A percentile compares a stretch with the other conserved stretches of the same genome.
These are phyloP conservation scores for Yasuhikotakia modesta DNA, from an alignment of 2,797 vertebrate genomes.

Conservation along the genomic window DNA sequence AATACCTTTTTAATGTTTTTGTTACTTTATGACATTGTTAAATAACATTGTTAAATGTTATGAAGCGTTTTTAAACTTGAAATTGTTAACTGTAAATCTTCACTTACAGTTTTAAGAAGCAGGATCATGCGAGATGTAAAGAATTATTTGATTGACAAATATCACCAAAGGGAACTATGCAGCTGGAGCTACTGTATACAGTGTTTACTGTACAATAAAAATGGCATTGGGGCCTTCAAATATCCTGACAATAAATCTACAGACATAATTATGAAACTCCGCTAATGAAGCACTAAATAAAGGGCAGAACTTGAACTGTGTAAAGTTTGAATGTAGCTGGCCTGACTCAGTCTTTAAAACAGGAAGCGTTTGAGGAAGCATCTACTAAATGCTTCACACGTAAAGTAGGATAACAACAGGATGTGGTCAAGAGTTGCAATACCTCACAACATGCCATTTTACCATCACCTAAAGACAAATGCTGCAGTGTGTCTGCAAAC, in stretches of 20 bases:
- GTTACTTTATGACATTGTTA: too few species aligned
- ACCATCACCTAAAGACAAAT: neutral
- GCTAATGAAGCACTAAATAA: neutral
- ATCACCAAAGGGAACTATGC: too few species aligned
- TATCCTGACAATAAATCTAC: neutral
- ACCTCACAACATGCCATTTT: conserved; percentile 15
- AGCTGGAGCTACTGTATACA: neutral
- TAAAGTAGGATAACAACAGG: conserved; percentile 38
- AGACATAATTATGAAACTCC: conserved; percentile 2
- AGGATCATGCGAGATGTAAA: neutral
- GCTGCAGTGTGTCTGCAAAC: neutral
- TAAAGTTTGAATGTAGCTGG: neutral
- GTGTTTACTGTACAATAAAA: neutral
- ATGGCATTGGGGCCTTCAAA: neutral
- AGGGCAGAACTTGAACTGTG: neutral
- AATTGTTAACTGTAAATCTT: too few species aligned
- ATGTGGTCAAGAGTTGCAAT: conserved; percentile 49
- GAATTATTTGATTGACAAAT: neutral
- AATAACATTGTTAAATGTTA: too few species aligned
- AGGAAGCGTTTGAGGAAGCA: conserved; percentile 54
- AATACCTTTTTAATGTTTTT: too few species aligned
- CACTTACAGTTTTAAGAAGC: neutral
- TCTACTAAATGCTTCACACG: neutral
- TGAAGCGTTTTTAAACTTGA: too few species aligned
- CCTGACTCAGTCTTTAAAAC: conserved; percentile 26